Base-by-base conservation (phyloP, 1,140 invertebrate species). In the Acromyrmex charruanus region DNA sequence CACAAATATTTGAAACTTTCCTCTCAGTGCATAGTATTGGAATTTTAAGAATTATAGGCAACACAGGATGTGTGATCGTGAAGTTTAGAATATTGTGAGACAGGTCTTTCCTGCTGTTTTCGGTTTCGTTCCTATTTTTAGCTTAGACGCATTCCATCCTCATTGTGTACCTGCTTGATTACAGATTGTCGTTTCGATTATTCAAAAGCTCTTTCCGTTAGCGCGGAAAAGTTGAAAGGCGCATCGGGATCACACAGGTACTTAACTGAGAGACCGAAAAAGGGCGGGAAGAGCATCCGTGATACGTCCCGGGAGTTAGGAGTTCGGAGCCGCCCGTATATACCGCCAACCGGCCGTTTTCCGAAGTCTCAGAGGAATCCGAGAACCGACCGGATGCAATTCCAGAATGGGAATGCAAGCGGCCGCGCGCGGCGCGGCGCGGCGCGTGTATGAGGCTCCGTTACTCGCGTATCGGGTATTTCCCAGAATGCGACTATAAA, bases 401-500 rank as follows among this genome's bases (percentile, higher is more conserved):
- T 89, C 90, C 90, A 92, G 93, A 94, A 93, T 94, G 93, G 93
- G 91, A 95, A 94, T 94, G 92, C 91, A 92, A 88, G 92, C 87
- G 87, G 89, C 69, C 88, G 89, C 91, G 5, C 21, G 77, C 61
- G 25, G 77, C 61, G 25, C 77, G 59, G 59, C 61, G 25, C 77
- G 59, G 59, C 61, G 80, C 28, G 89, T 90, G 88, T 86, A 77
- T 88, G 80, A 84, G 90, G 92, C 92, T 93, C 94, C 94, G 94
- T 94, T 94, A 94, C 92, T 92, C 93, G 66, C 39, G 93, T 90
- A 89, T 93, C 92, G 90, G 92, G 91, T 92, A 93, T 94, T 95
- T 94, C 94, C 92, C 92, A 94, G 94, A 95, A 94, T 89, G 89
- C 92, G 90, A 91, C 93, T 94, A 93, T 94, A 94, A 95, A 95